Percentiles rank a stretch among this genome's conserved stretches.
phyloP scores from a whole-genome alignment of 2,113 vertebrate genomes.

The western clawed frog (Xenopus tropicalis) region UCB_Xtro_10.0 CM004450.2:103865501-103866000 shows the following conservation, averaged over 20 bases:
- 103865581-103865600: neutral
- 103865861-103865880: too few relatives aligned
- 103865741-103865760: too few relatives aligned
- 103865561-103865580: constrained; percentile 1
- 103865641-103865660: neutral
- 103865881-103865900: constrained; percentile 1
- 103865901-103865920: neutral
- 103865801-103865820: too few relatives aligned
- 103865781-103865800: too few relatives aligned
- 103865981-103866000: neutral
- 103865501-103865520: too few relatives aligned
- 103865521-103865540: neutral
- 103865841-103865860: too few relatives aligned
- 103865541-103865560: constrained; percentile 11
- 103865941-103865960: constrained; percentile 28
- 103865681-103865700: neutral
- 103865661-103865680: neutral
- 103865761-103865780: too few relatives aligned
- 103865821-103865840: too few relatives aligned
- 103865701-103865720: neutral
- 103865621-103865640: neutral
- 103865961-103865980: constrained; percentile 6
- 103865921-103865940: neutral
- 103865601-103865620: neutral
- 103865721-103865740: too few relatives aligned